Evolutionary conservation across 2,113 vertebrate species (phyloP), one percentile per base, ranked within the genome.

Genomic region (Blennius ocellaris): DNA sequence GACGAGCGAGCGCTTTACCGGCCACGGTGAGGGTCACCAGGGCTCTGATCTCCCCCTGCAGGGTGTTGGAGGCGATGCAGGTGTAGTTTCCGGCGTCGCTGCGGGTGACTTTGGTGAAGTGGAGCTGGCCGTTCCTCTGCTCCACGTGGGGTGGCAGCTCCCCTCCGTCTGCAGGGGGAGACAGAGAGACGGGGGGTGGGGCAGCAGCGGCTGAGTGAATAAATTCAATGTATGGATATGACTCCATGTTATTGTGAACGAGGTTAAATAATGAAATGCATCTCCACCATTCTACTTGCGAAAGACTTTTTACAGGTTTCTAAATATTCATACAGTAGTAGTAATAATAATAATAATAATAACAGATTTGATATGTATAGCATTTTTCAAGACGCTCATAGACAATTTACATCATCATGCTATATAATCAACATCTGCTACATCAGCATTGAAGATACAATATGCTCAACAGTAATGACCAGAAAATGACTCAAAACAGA

Each of bases 31-130:
- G 95, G 57, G 94, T 90, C 48, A 99, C 97, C 0, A 94, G 73
- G 36, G 97, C 96, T 12, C 91, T 91, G 88, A 99, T 99, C 93
- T 98, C 94, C 72, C 98, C 98, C 90, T 99, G 97, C 0, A 94
- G 92, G 89, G 88, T 92, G 56, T 99, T 99, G 75, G 95, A 97
- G 40, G 98, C 98, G 0, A 95, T 93, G 90, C 98, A 99, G 0
- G 96, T 96, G 78, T 99, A 99, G 92, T 97, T 96, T 53, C 97
- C 96, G 0, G 96, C 96, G 1, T 99, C 96, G 0, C 88, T 92
- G 51, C 96, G 94, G 55, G 93, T 95, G 76, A 99, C 97, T 64
- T 94, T 96, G 80, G 87, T 90, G 89, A 99, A 99, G 77, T 93
- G 95, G 43, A 99, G 88, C 73, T 94, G 92, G 11, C 97, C 96